Evolutionary conservation across 2,888 invertebrate genomes (phyloP).

Genomic region (Drymonia ruficornis): DNA sequence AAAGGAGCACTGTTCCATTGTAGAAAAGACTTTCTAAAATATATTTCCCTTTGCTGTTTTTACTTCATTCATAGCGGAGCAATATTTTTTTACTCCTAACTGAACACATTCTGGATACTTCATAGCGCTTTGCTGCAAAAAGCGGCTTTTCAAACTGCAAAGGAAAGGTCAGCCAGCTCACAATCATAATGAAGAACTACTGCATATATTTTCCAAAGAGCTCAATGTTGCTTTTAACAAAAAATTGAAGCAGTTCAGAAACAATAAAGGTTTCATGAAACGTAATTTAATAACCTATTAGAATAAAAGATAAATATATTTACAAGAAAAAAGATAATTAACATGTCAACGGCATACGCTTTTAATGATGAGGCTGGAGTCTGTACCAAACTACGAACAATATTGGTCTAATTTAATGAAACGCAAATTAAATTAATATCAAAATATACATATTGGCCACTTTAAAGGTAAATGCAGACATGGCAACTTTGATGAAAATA

Average conservation of each 20-base stretch:
- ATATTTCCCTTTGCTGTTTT: conserved; percentile 33
- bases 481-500: conserved; percentile 27
- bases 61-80: conserved; percentile 37
- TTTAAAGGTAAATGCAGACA: too few species aligned
- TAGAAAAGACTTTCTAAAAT: conserved; percentile 18
- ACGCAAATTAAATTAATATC: too few species aligned
- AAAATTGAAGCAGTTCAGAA: too few species aligned
- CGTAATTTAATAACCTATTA: too few species aligned
- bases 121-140: conserved; percentile 39
- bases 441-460: too few species aligned
- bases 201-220: too few species aligned
- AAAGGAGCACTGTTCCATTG: conserved; percentile 24
- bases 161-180: conserved; percentile 30
- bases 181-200: conserved; percentile 36
- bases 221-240: conserved; percentile 15
- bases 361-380: too few species aligned
- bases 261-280: too few species aligned
- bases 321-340: not conserved
- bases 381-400: too few species aligned
- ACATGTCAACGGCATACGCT: not conserved
- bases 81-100: conserved; percentile 42
- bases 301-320: not conserved
- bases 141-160: conserved; percentile 41
- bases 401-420: too few species aligned
- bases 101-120: conserved; percentile 39